Base-by-base conservation (phyloP, 2,113 vertebrate species). In the Dissostichus mawsoni region DNA sequence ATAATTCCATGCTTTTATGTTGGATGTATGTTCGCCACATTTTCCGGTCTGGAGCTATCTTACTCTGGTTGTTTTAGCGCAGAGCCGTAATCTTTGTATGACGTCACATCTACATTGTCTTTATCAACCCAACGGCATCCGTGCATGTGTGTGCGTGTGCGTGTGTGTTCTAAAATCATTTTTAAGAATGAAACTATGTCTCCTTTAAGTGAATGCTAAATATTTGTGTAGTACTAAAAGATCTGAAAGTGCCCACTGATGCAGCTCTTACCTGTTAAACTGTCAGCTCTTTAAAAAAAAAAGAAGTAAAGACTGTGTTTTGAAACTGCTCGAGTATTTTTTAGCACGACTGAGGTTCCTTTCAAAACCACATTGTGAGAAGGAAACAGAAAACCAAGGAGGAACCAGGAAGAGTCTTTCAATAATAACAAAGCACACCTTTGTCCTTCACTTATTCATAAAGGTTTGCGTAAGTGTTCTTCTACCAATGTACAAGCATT, bases 61-160 rank as follows among this genome's bases (percentile, higher is more conserved):
- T 0, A 48, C 2, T 59, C 1, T 10, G 8, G 23, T 14, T 2
- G 0, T 0, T 59, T 84, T 76, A 33, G 69, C 13, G 52, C 14
- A n/a, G 12, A 14, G 23, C 6, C 0, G 0, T 55, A 51, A 0
- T 36, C 3, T 69, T 0, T 0, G 7, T 5, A 11, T 55, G 18
- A 11, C 85, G 85, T 89, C 82, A 80, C 14, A 41, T 0, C 29
- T 18, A 68, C 72, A 55, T n/a, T 1, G 23, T 16, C n/a, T 16
- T 16, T 17, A 47, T 20, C 41, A 13, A 8, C 8, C 1, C 33
- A 33, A 33, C 33, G 33, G 33, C 33, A 33, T 20, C 20, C 20
- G 20, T n/a, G n/a, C 20, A 1, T 33, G 33, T 2, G 66, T 20
- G 50, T 8, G 20, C 57, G 17, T 57, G 41, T 20, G 36, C 1